Conservation (phyloP, 1,140 invertebrate species). For the Drosophila insularis region DNA sequence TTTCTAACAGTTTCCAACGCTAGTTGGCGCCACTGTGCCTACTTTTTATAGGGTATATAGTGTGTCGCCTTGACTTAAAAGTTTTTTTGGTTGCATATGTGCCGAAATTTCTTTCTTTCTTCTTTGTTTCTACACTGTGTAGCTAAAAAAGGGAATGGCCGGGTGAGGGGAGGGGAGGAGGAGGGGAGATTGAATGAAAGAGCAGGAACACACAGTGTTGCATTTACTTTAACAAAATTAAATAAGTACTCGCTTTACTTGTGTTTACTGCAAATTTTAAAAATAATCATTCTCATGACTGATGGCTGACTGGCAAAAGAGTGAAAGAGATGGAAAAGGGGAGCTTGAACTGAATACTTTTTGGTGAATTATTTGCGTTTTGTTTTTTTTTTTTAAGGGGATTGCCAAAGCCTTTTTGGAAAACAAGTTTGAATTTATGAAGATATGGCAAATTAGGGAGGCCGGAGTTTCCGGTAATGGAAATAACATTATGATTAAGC, state of each 20-base stretch:
- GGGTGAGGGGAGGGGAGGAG: too few species aligned
- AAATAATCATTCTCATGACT: conserved; percentile 35
- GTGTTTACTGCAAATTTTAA: conserved; percentile 45
- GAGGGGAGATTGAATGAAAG: not conserved
- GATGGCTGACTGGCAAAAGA: not conserved
- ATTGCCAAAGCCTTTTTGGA: conserved; percentile 36
- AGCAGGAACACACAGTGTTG: conserved; percentile 31
- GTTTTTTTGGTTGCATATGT: conserved; percentile 33
- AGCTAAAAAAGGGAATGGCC: not conserved
- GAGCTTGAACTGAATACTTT: not conserved
- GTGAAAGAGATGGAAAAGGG: too few species aligned
- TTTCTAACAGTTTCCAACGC: not conserved
- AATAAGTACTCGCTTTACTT: conserved; percentile 18
- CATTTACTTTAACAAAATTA: conserved; percentile 48
- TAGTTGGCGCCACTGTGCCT: not conserved
- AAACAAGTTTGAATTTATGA: conserved; percentile 48
- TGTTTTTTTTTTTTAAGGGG: conserved; percentile 20
- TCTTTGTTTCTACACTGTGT: conserved; percentile 7
- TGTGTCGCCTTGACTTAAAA: not conserved
- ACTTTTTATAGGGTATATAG: not conserved
- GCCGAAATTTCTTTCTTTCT: conserved; percentile 48
- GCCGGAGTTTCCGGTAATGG: conserved; percentile 49
- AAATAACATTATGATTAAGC: conserved; percentile 44
- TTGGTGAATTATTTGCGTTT: not conserved
- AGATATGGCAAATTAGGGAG: not conserved